These are phyloP conservation scores for Hucho hucho DNA, from an alignment of 2,113 vertebrate genomes.

Conservation along the genomic window DNA sequence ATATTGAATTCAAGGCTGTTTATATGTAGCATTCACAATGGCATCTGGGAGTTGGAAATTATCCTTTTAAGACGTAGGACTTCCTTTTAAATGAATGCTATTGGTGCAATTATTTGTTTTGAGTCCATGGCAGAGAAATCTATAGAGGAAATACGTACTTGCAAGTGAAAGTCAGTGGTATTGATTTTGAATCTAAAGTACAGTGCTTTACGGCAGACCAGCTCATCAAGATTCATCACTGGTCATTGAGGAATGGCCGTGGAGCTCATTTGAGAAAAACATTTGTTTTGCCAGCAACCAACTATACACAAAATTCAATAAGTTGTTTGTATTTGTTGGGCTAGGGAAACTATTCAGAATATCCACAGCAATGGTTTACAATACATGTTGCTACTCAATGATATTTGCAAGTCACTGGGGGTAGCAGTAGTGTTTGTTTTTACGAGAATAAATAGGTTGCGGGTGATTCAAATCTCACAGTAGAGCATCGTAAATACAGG, in stretches of 20 bases:
- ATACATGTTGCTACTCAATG: too few relatives aligned
- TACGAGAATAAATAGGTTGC: too few relatives aligned
- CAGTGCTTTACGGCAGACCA: constrained; percentile 12
- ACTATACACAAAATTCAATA: too few relatives aligned
- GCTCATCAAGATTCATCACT: neutral
- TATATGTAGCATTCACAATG: neutral
- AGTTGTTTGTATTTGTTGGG: too few relatives aligned
- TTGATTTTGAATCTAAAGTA: constrained; percentile 36
- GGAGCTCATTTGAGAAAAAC: neutral
- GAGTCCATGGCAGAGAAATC: constrained; percentile 30
- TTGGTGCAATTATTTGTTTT: constrained; percentile 39
- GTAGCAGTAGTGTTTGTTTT: too few relatives aligned
- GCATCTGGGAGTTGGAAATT: neutral
- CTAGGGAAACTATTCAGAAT: too few relatives aligned
- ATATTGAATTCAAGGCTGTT: too few relatives aligned
- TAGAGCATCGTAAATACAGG: too few relatives aligned
- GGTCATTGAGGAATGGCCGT: constrained; percentile 15
- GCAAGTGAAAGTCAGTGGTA: constrained; percentile 14
- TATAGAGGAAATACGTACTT: constrained; percentile 36
- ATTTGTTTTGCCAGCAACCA: neutral
- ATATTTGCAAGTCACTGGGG: too few relatives aligned
- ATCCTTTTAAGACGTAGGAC: constrained; percentile 5
- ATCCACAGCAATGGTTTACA: too few relatives aligned
- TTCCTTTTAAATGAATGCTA: constrained; percentile 25
- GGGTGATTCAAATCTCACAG: too few relatives aligned